phyloP scores from a whole-genome alignment of 2,888 invertebrate genomes.

The Drosophila niveifrons region DNA sequence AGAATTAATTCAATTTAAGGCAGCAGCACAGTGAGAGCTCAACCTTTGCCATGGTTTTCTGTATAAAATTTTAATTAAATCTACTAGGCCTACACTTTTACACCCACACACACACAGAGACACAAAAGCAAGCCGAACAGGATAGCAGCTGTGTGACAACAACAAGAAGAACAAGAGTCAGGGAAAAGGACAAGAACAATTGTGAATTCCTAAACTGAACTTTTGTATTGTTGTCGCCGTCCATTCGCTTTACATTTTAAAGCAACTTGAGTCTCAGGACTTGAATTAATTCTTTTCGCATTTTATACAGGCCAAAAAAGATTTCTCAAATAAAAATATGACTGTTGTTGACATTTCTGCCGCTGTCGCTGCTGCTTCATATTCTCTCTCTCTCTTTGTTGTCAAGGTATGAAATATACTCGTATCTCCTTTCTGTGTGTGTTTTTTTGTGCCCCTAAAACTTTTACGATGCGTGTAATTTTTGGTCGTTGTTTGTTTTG shows the following conservation, averaged over 20 bases:
- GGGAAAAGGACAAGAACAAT: slow-evolving; percentile 49
- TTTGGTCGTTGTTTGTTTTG: slow-evolving; percentile 27
- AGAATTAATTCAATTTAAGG: slow-evolving; percentile 47
- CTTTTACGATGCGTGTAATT: slow-evolving; percentile 49
- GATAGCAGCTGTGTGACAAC: slow-evolving; percentile 68
- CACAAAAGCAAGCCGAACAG: slow-evolving; percentile 21
- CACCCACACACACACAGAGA: slow-evolving; percentile 19
- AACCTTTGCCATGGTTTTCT: slow-evolving; percentile 49
- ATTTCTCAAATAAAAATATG: slow-evolving; percentile 46
- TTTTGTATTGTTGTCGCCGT: slow-evolving; percentile 51
- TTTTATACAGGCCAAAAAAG: slow-evolving; percentile 34
- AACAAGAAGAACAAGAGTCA: background rate
- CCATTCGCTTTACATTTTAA: slow-evolving; percentile 72
- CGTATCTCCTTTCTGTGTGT: slow-evolving; percentile 2
- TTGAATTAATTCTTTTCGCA: slow-evolving; percentile 71
- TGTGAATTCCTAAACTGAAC: slow-evolving; percentile 55
- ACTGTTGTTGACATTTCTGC: slow-evolving; percentile 76
- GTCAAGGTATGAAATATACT: slow-evolving; percentile 19
- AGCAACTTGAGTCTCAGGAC: slow-evolving; percentile 60
- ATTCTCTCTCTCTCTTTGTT: slow-evolving; percentile 4
- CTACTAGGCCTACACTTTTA: slow-evolving; percentile 58
- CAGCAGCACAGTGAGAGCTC: slow-evolving; percentile 42
- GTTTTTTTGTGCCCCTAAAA: slow-evolving; percentile 20
- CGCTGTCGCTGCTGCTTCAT: background rate
- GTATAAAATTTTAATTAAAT: slow-evolving; percentile 75